Base-by-base conservation (phyloP, 2,888 invertebrate species). In the Asteroscopus sphinx region DNA sequence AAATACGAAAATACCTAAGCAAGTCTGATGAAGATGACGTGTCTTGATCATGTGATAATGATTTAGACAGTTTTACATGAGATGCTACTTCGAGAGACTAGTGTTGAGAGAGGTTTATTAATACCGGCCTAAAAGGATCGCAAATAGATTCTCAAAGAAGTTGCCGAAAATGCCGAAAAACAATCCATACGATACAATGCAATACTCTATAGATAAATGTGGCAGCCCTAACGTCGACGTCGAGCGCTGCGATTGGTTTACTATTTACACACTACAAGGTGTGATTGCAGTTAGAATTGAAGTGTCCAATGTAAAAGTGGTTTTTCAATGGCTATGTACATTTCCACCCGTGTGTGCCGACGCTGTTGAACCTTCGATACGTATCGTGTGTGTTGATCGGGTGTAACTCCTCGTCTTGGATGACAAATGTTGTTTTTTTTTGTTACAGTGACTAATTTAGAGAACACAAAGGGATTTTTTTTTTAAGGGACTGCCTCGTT, bases 231-330 rank as follows among this genome's bases (percentile, higher is more conserved):
- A 0, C 1, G 1, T 37, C 30, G 21, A n/a, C 12, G 35, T 26
- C 47, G 48, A 52, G 58, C 47, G 55, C 60, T 65, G 74, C 82
- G 87, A 89, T 90, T 87, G 88, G 86, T 88, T 87, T 81, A 82
- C 83, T 89, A 83, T 89, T 88, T 86, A 82, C 88, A 80, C 82
- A 82, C 79, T 76, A 68, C 63, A 55, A 73, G 79, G 75, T 75
- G 81, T 81, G 83, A 86, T 86, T 83, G 83, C 83, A 81, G 79
- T 78, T 76, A 80, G 74, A 73, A 78, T 80, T 74, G 81, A 79
- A 83, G 82, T 79, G 79, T 79, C 76, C 62, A 57, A 72, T 78
- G 67, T 79, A 77, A 65, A 68, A 76, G 76, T 76, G 76, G 52
- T 67, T 77, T 69, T 73, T 65, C 68, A 75, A 68, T 69, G 58